Conservation (phyloP, 2,888 invertebrate species). For the Tipula unca region DNA sequence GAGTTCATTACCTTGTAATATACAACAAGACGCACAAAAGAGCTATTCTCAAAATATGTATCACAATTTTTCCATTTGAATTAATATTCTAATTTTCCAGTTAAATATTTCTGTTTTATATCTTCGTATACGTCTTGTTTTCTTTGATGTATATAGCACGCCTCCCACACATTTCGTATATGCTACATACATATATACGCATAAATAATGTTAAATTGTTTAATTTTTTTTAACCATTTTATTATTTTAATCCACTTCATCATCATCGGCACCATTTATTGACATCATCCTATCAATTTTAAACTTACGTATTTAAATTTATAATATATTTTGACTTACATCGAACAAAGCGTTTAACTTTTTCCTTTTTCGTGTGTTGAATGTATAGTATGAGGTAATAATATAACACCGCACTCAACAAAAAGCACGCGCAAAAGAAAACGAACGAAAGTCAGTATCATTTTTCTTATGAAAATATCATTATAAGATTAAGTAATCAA, state of each 20-base stretch:
- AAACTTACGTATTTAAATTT: not conserved
- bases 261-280: not conserved
- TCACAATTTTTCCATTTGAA: not conserved
- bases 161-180: too few species aligned
- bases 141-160: not conserved
- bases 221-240: too few species aligned
- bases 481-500: not conserved
- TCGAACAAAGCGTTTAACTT: too few species aligned
- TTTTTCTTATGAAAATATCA: not conserved
- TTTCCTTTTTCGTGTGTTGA: not conserved
- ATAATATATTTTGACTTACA: not conserved
- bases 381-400: not conserved
- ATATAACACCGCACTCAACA: not conserved
- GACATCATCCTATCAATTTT: not conserved
- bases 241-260: not conserved
- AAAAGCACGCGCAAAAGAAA: not conserved
- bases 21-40: not conserved
- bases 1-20: not conserved
- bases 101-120: not conserved
- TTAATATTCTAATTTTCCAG: not conserved
- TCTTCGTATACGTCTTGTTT: not conserved
- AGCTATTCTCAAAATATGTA: not conserved
- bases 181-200: not conserved
- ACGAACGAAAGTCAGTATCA: not conserved
- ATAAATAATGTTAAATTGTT: too few species aligned